Evolutionary conservation across 2,113 vertebrate genomes (phyloP), one percentile per base, ranked within the genome.

Genomic region (Colistium nudipinnis): DNA sequence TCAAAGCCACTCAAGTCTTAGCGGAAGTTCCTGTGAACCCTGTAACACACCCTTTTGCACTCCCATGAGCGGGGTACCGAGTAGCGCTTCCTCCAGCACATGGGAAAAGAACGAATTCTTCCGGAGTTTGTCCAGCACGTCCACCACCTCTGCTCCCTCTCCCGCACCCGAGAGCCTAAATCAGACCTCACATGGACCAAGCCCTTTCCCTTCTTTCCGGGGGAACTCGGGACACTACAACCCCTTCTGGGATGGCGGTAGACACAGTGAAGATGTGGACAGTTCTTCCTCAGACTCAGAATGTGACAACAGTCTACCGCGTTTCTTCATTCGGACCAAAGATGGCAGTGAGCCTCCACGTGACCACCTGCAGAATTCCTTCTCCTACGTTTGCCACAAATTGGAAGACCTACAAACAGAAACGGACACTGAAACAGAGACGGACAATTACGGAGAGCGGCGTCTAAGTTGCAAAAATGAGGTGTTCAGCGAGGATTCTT

Each of bases 41-140:
- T 95, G 93, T 85, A 96, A 94, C 81, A 95, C 95, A 31, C 94
- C 95, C n/a, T 93, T 96, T 82, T 94, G 91, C 73, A 96, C 96
- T 70, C 96, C 96, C 16, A 93, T 94, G 67, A 94, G 88, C 74
- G 94, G 95, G 48, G 92, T 89, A 71, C 94, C 95, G 0, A 90
- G 78, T 24, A 87, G 87, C 24, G 80, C 62, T 35, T 90, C 92
- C 77, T 76, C 88, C 36, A 94, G 87, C 49, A 47, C 89, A 45
- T 91, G 89, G 17, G 78, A 90, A 64, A 93, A 93, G 53, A 94
- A 91, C 33, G 81, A 91, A 87, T 74, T 94, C 90, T 85, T 88
- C 86, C 75, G 87, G 90, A 78, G 82, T 55, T 79, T 83, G 9
- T 90, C 90, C 73, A 89, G 92, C 52, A 36, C 88, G 10, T 85